Conservation (phyloP, 2,797 vertebrate genomes). For the Botia kubotai region DNA sequence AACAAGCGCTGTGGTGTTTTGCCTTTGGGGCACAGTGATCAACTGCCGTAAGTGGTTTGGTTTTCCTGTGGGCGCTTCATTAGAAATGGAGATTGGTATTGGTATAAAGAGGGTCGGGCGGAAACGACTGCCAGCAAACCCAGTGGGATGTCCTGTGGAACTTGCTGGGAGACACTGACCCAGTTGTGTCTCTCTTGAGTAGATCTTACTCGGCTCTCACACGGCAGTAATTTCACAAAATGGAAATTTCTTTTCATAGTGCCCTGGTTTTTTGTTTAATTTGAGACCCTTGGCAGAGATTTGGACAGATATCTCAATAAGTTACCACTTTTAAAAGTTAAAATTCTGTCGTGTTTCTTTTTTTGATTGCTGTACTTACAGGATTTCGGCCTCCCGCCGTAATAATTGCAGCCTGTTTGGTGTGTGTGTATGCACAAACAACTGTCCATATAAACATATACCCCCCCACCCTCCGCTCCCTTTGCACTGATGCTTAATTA, state of each 20-base stretch:
- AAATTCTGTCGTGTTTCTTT: not conserved
- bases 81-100: conserved; percentile 16
- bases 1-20: not conserved
- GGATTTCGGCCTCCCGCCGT: conserved; percentile 20
- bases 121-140: conserved; percentile 12
- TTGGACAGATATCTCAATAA: not conserved
- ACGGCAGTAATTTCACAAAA: conserved; percentile 34
- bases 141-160: conserved; percentile 39
- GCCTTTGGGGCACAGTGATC: not conserved
- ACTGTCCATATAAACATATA: conserved; percentile 44
- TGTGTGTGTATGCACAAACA: conserved; percentile 11
- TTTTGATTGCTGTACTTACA: not conserved
- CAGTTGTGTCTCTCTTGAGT: conserved; percentile 38
- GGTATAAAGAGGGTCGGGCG: conserved; percentile 3
- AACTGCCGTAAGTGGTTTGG: not conserved
- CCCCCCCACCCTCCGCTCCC: conserved; percentile 2
- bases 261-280: not conserved
- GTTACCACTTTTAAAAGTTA: not conserved
- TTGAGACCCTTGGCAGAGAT: not conserved
- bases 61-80: conserved; percentile 15
- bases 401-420: conserved; percentile 16
- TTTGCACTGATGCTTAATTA: conserved; percentile 27
- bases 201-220: conserved; percentile 26
- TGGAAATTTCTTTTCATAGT: conserved; percentile 32
- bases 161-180: conserved; percentile 25